Evolutionary conservation across 2,113 vertebrate genomes (phyloP).

Genomic region (Hypomesus transpacificus): DNA sequence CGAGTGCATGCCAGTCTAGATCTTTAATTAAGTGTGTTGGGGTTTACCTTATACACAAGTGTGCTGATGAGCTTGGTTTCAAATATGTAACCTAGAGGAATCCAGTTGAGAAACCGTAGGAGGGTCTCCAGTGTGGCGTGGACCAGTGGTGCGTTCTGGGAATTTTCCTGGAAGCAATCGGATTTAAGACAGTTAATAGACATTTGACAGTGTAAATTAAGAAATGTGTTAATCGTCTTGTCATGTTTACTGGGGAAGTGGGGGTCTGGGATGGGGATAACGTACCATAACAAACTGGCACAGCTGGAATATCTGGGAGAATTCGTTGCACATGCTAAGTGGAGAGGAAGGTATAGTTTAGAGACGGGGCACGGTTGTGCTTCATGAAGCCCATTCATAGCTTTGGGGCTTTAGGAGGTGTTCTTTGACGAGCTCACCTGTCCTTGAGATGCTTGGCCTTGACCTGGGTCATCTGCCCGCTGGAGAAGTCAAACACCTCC

Average conservation of each 20-base stretch:
- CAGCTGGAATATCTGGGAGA: constrained; percentile 98
- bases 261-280: neutral
- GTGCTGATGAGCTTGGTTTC: constrained; percentile 99
- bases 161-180: constrained; percentile 86
- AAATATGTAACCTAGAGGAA: constrained; percentile 98
- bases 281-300: constrained; percentile 99
- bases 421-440: constrained; percentile 75
- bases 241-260: neutral
- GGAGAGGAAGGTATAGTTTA: constrained; percentile 3
- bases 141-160: constrained; percentile 96
- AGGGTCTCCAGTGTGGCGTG: constrained; percentile 97
- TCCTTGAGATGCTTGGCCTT: constrained; percentile 99
- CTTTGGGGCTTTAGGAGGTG: neutral
- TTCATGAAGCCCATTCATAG: too few relatives aligned
- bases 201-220: neutral
- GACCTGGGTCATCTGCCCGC: constrained; percentile 97
- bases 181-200: neutral
- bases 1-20: neutral
- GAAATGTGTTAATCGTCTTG: neutral
- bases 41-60: constrained; percentile 89
- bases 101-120: constrained; percentile 98
- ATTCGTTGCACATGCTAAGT: constrained; percentile 97
- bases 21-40: neutral
- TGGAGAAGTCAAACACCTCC: constrained; percentile 99
- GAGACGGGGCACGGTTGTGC: neutral